Evolutionary conservation across 2,888 invertebrate species (phyloP), one percentile per base, ranked within the genome.

Genomic region (Eupithecia insigniata): DNA sequence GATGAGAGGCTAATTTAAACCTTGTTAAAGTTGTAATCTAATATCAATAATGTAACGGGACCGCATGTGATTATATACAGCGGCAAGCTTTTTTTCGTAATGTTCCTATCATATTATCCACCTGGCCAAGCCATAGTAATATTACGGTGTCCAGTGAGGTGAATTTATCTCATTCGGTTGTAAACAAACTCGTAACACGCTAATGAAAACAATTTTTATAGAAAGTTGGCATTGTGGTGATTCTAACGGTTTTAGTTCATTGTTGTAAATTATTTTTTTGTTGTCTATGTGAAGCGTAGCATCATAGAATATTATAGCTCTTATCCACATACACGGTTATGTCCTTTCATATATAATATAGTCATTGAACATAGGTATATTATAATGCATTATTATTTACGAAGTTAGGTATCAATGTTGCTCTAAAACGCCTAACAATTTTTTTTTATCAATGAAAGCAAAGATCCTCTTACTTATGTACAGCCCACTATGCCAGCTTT

Each of bases 61-160:
- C 34, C 26, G 64, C 62, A 69, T 51, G 64, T 69, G 64, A 26
- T 14, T 55, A 14, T 1, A 26, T 6, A 28, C n/a, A 51, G 46
- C 69, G 34, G 62, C 34, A 51, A 51, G 69, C 69, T n/a, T 69
- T 28, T 69, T 69, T 62, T 62, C 8, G 12, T 32, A 22, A 2
- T 34, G 34, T n/a, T 34, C 32, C 10, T 18, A 32, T 2, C 18
- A 1, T n/a, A 16, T 6, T n/a, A 30, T 7, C 62, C 5, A 10
- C 12, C 32, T n/a, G 32, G 18, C n/a, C 18, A 22, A 12, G n/a
- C 8, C 22, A 34, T 34, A 22, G 8, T 62, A 62, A n/a, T 62
- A 30, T 60, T 28, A 8, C 8, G 30, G 10, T 61, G 18, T 30
- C n/a, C 61, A 16, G n/a, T 32, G 16, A 34, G 18, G 14, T 39